A percentile compares a stretch with the other conserved stretches of the same genome.
Conservation (phyloP, 2,797 vertebrate genomes). For the Buphagus erythrorhynchus region DNA sequence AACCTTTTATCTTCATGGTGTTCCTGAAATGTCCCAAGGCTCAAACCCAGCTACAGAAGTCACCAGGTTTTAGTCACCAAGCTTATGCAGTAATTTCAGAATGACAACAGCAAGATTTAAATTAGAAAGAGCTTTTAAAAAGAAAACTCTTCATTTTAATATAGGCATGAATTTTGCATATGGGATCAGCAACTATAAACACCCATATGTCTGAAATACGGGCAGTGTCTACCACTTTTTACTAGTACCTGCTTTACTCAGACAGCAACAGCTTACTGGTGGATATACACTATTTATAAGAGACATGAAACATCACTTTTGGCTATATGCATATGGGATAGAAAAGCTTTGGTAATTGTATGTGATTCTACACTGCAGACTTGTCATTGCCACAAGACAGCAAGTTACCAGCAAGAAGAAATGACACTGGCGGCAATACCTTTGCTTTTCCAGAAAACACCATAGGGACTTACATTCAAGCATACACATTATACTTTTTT, state of each 20-base stretch:
- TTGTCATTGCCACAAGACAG: slow-evolving; percentile 57
- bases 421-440: slow-evolving; percentile 14
- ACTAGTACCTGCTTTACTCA: slow-evolving; percentile 48
- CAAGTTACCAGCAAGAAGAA: slow-evolving; percentile 57
- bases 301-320: slow-evolving; percentile 45
- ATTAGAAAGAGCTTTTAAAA: slow-evolving; percentile 17
- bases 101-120: background rate
- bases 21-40: slow-evolving; percentile 4
- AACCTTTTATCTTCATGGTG: background rate
- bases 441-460: slow-evolving; percentile 53
- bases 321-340: slow-evolving; percentile 58
- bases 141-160: slow-evolving; percentile 2
- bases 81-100: background rate
- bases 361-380: slow-evolving; percentile 61
- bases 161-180: slow-evolving; percentile 25
- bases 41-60: background rate
- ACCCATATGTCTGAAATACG: slow-evolving; percentile 18
- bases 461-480: slow-evolving; percentile 46
- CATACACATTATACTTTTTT: slow-evolving; percentile 3
- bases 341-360: slow-evolving; percentile 76
- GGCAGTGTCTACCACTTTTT: slow-evolving; percentile 15
- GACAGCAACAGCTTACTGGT: slow-evolving; percentile 25
- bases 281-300: background rate
- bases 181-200: slow-evolving; percentile 44
- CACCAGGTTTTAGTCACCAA: background rate